These are phyloP conservation scores for Aegotheles bennettii DNA, from an alignment of 2,113 vertebrate species.

Conservation along the genomic window DNA sequence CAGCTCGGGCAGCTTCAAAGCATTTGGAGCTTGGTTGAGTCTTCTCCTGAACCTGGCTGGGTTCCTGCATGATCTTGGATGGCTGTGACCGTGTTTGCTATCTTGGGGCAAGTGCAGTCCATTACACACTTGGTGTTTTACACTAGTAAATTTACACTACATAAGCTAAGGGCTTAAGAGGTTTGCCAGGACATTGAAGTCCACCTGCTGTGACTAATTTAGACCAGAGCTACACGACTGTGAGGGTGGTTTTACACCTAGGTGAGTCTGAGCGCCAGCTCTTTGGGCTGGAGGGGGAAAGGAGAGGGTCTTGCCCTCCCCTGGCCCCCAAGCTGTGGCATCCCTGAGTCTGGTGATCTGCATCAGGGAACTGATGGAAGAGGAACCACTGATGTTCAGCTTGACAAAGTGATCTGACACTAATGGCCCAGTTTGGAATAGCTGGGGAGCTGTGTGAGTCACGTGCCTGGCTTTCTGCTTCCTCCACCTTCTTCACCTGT, in stretches of 20 bases:
- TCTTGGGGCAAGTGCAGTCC: neutral
- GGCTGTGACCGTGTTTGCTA: neutral
- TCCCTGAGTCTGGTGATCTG: neutral
- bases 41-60: neutral
- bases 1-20: neutral
- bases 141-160: neutral
- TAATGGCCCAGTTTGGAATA: neutral
- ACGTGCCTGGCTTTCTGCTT: neutral
- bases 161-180: neutral
- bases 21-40: neutral
- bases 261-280: neutral
- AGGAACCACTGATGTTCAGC: neutral
- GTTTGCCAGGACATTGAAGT: neutral
- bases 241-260: neutral
- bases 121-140: neutral
- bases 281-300: neutral
- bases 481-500: neutral
- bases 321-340: neutral
- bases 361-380: accelerated
- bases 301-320: neutral
- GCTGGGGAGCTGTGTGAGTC: neutral
- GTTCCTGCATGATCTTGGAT: accelerated
- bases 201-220: neutral
- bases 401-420: neutral
- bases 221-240: accelerated